Conservation (phyloP, 1,140 invertebrate genomes). For the Atta colombica region DNA sequence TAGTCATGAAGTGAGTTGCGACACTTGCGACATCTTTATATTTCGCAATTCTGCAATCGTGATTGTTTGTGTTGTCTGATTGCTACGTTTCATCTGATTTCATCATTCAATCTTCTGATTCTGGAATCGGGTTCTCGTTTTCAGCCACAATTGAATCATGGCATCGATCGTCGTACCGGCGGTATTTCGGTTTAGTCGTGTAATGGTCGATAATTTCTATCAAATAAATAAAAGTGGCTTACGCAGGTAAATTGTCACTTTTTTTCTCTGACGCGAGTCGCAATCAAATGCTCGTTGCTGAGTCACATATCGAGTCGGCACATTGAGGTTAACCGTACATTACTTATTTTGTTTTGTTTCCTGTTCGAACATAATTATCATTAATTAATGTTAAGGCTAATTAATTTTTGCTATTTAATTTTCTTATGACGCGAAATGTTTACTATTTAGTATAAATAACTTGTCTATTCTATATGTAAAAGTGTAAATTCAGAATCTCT, state of each 20-base stretch:
- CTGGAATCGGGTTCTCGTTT: background rate
- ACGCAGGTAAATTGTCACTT: constrained; percentile 73
- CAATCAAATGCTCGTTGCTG: background rate
- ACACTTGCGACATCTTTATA: background rate
- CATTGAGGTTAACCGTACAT: constrained; percentile 72
- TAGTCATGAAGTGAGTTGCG: background rate
- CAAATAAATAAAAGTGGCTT: constrained; percentile 74
- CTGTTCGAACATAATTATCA: background rate
- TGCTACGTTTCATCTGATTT: constrained; percentile 23
- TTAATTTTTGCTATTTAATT: constrained; percentile 15
- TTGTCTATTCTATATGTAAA: background rate
- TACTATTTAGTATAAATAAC: background rate
- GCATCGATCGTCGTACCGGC: constrained; percentile 78
- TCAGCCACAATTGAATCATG: constrained; percentile 70
- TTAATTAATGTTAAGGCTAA: background rate
- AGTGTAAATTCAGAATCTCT: constrained; percentile 4
- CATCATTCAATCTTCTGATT: constrained; percentile 39
- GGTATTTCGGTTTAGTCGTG: constrained; percentile 74
- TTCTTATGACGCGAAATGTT: background rate
- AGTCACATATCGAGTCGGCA: background rate
- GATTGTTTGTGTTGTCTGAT: constrained; percentile 22
- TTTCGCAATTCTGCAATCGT: background rate
- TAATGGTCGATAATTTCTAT: constrained; percentile 78
- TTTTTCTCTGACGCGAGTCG: background rate
- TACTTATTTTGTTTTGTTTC: background rate